Evolutionary conservation across 2,888 invertebrate species (phyloP).

Genomic region (Gibbula magus): DNA sequence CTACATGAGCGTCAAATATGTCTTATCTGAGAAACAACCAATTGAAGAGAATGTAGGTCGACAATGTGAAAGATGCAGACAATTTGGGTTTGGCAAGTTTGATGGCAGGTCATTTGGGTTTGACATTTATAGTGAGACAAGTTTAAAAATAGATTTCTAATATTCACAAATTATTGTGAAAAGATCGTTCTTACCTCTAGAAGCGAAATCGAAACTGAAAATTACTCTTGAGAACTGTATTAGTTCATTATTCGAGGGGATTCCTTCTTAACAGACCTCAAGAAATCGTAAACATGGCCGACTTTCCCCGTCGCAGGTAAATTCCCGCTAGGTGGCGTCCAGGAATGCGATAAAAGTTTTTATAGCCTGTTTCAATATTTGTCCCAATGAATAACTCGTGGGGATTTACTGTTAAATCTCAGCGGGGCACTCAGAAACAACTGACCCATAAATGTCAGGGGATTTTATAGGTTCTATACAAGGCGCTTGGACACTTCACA

Average conservation of each 20-base stretch:
- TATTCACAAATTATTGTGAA: not conserved
- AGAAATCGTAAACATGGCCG: constrained; percentile 23
- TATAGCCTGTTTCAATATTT: constrained; percentile 8
- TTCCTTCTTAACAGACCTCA: not conserved
- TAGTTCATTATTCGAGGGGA: not conserved
- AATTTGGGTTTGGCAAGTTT: not conserved
- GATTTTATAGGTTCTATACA: too few species aligned
- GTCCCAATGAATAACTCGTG: too few species aligned
- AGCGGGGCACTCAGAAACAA: too few species aligned
- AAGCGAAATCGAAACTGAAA: not conserved
- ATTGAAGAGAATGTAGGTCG: not conserved
- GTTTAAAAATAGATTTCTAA: not conserved
- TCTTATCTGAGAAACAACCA: too few species aligned
- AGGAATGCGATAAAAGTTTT: constrained; percentile 16
- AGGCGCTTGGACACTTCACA: too few species aligned
- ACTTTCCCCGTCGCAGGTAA: constrained; percentile 9
- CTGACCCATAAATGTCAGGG: too few species aligned
- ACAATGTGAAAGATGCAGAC: not conserved
- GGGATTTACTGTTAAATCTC: too few species aligned
- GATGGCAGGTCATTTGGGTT: not conserved
- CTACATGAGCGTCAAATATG: too few species aligned
- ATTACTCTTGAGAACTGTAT: not conserved
- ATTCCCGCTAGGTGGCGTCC: constrained; percentile 22
- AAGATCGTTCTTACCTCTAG: not conserved
- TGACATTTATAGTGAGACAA: not conserved